phyloP scores from a whole-genome alignment of 2,113 vertebrate genomes.

The Lasiurus cinereus region DNA sequence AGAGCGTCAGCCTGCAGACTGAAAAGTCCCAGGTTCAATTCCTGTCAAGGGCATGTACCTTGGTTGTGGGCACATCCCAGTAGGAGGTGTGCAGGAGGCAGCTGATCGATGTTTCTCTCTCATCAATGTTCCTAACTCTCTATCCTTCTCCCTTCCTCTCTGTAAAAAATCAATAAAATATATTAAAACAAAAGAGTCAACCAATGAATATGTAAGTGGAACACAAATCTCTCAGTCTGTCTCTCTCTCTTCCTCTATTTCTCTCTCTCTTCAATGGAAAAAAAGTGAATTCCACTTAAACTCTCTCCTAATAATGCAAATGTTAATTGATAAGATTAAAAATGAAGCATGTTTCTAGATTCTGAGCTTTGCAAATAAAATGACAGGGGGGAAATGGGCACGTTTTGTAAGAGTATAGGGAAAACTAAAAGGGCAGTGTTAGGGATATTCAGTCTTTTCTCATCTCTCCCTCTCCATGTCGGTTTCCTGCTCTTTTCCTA shows the following conservation, averaged over 20 bases:
- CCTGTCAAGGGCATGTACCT: no score
- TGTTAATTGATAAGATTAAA: background rate
- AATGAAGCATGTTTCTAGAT: background rate
- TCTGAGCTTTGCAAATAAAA: background rate
- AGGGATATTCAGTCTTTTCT: background rate
- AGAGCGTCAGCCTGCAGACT: no score
- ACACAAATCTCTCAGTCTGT: background rate
- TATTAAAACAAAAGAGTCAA: background rate
- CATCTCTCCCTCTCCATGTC: background rate
- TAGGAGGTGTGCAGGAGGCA: no score
- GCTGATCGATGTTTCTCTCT: no score
- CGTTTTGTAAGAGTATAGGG: background rate
- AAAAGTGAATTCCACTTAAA: slow-evolving; percentile 32
- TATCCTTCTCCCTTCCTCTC: no score
- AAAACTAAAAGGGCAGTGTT: background rate
- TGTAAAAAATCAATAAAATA: no score
- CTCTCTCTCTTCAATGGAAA: background rate
- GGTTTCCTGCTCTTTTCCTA: background rate
- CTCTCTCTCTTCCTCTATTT: no score
- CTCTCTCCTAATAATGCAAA: background rate
- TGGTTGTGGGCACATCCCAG: no score
- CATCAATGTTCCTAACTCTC: no score
- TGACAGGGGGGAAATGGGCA: background rate
- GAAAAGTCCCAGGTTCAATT: no score
- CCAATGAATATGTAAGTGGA: background rate